Conservation (phyloP, 2,797 vertebrate species). For the Girardinus metallicus region DNA sequence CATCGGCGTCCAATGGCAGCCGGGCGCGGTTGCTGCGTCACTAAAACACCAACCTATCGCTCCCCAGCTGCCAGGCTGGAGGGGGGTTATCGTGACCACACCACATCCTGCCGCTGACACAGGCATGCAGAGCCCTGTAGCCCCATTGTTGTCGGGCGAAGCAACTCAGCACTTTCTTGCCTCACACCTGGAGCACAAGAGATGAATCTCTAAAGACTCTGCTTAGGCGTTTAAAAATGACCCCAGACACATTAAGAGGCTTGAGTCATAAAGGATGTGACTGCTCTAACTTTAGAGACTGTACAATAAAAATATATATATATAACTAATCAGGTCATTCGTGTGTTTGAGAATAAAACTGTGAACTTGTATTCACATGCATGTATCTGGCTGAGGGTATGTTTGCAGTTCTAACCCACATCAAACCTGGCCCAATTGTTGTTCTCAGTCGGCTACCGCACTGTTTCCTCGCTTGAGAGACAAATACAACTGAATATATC, state of each 20-base stretch:
- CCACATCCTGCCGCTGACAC: slow-evolving; percentile 64
- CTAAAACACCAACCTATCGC: slow-evolving; percentile 34
- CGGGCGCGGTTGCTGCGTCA: not conserved
- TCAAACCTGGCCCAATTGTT: not conserved
- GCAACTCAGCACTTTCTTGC: slow-evolving; percentile 34
- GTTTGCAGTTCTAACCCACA: not conserved
- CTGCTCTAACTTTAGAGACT: slow-evolving; percentile 4
- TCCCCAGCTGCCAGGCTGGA: slow-evolving; percentile 28
- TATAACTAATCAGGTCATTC: slow-evolving; percentile 3
- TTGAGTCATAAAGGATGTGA: slow-evolving; percentile 65
- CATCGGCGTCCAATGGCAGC: slow-evolving; percentile 33
- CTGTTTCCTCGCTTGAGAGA: not conserved
- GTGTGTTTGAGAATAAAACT: not conserved
- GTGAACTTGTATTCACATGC: not conserved
- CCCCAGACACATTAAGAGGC: slow-evolving; percentile 14
- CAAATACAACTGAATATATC: not conserved
- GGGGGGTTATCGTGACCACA: slow-evolving; percentile 63
- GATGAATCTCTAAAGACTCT: not conserved
- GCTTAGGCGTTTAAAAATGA: slow-evolving; percentile 10
- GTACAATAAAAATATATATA: too few species aligned
- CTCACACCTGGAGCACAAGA: slow-evolving; percentile 14
- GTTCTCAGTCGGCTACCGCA: not conserved
- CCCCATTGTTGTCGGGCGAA: slow-evolving; percentile 35
- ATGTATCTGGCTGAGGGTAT: not conserved
- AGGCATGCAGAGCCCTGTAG: slow-evolving; percentile 17